Evolutionary conservation across 1,140 invertebrate genomes (phyloP).

Genomic region (Charaxes varanes): DNA sequence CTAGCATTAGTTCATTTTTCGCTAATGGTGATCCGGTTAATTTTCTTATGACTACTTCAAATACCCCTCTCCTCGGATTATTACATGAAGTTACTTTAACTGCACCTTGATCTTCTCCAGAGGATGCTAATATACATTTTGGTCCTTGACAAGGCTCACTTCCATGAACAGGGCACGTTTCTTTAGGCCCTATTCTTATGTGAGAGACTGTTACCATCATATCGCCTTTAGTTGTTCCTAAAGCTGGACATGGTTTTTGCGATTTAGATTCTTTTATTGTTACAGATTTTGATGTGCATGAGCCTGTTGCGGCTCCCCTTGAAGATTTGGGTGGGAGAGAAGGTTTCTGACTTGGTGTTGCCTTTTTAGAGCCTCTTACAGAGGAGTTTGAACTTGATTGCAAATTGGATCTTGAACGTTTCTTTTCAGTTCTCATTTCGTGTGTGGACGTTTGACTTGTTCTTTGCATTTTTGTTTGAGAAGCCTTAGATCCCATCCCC

Average conservation of each 20-base stretch:
- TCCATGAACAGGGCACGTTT: constrained; percentile 46
- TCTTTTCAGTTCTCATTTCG: constrained; percentile 16
- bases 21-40: constrained; percentile 57
- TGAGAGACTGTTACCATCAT: constrained; percentile 53
- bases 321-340: constrained; percentile 13
- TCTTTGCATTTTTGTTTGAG: constrained; percentile 23
- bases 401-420: constrained; percentile 5
- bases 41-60: constrained; percentile 56
- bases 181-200: constrained; percentile 46
- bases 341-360: constrained; percentile 6
- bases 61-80: constrained; percentile 60
- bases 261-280: constrained; percentile 42
- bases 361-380: constrained; percentile 7
- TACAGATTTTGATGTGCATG: constrained; percentile 32
- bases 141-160: constrained; percentile 49
- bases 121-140: constrained; percentile 40
- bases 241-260: constrained; percentile 35
- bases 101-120: constrained; percentile 36
- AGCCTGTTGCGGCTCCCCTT: constrained; percentile 24
- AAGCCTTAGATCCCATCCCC: constrained; percentile 47
- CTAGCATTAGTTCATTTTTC: constrained; percentile 58
- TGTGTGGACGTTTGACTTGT: constrained; percentile 21
- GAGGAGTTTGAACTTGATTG: constrained; percentile 7
- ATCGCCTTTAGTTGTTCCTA: constrained; percentile 33
- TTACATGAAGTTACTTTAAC: constrained; percentile 48